phyloP scores from a whole-genome alignment of 2,797 vertebrate species.

The Malurus leucopterus region DNA sequence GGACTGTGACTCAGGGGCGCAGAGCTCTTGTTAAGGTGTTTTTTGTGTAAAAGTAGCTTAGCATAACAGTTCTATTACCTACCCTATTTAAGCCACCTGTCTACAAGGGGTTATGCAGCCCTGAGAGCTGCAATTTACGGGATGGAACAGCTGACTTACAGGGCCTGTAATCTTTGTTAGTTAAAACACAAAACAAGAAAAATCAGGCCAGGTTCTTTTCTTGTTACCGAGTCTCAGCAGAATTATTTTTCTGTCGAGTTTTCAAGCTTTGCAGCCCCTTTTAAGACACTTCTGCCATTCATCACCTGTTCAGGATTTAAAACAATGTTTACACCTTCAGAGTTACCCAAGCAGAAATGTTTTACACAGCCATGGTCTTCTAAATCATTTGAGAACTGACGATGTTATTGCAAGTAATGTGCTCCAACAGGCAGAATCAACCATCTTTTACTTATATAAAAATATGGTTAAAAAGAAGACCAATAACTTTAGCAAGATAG shows the following conservation, averaged over 20 bases:
- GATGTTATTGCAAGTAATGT: background rate
- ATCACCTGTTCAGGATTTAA: conserved; percentile 30
- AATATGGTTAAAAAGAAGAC: background rate
- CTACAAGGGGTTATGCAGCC: conserved; percentile 46
- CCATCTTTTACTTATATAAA: background rate
- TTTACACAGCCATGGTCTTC: background rate
- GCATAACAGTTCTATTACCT: conserved; percentile 48
- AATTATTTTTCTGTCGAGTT: conserved; percentile 4
- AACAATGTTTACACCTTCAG: background rate
- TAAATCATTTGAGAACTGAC: background rate
- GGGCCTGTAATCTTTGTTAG: background rate
- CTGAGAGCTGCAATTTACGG: conserved; percentile 39
- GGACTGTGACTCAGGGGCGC: conserved; percentile 37
- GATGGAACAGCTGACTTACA: conserved; percentile 56
- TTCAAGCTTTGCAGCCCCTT: background rate
- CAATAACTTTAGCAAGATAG: background rate
- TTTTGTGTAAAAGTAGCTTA: conserved; percentile 65
- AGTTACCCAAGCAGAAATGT: background rate
- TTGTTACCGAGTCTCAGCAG: background rate
- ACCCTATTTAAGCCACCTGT: conserved; percentile 65
- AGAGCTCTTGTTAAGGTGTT: conserved; percentile 66
- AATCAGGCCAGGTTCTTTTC: background rate
- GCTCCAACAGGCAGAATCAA: background rate
- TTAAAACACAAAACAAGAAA: background rate
- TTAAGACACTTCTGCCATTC: background rate